Conservation (phyloP, 64 coral and sea anemone genomes). For the Catalaphyllia jardinei region DNA sequence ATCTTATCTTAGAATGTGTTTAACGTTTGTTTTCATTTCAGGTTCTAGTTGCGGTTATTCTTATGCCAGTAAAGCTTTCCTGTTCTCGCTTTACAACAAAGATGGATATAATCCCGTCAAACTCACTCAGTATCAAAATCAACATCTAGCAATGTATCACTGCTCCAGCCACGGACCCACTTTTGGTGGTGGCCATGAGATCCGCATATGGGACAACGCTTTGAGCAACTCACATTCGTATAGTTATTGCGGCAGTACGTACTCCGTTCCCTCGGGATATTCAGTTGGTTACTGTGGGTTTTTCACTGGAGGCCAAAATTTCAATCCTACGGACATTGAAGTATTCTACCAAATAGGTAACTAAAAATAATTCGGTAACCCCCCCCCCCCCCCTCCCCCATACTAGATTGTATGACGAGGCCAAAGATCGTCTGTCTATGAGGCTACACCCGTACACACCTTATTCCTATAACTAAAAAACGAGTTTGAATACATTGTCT, state of each 20-base stretch:
- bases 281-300: not conserved
- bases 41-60: not conserved
- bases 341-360: conserved; percentile 13
- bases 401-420: too few species aligned
- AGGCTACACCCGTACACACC: too few species aligned
- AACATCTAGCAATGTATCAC: not conserved
- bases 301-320: not conserved
- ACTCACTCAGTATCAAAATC: not conserved
- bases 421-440: too few species aligned
- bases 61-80: conserved; percentile 4
- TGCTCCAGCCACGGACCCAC: not conserved
- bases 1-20: too few species aligned
- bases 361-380: too few species aligned
- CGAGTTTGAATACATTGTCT: too few species aligned
- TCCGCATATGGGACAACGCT: not conserved
- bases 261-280: not conserved
- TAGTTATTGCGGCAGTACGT: not conserved
- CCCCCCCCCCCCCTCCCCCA: too few species aligned
- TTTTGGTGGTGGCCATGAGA: conserved; percentile 7
- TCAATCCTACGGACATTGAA: conserved; percentile 27
- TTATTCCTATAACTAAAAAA: too few species aligned
- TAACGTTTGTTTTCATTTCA: not conserved
- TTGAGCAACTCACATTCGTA: not conserved
- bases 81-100: conserved; percentile 8
- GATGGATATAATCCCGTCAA: conserved; percentile 28